Conservation (phyloP, 2,888 invertebrate genomes). For the Volucella bombylans region DNA sequence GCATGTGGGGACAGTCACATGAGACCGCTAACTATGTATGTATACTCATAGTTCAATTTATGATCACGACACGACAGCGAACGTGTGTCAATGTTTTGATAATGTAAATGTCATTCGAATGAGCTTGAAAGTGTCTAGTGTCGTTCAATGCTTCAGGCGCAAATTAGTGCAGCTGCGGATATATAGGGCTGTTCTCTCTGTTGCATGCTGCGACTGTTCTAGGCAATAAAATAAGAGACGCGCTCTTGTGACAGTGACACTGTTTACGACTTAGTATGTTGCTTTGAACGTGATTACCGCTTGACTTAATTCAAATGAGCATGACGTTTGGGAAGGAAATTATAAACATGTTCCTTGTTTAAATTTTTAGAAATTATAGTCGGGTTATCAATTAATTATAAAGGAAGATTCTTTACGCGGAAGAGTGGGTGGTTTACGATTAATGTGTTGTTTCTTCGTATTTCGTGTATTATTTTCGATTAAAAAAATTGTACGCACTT, state of each 20-base stretch:
- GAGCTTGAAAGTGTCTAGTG: constrained; percentile 31
- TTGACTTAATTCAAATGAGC: constrained; percentile 18
- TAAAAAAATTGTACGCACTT: no score
- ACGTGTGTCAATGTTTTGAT: constrained; percentile 55
- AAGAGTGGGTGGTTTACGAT: no score
- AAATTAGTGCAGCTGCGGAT: constrained; percentile 11
- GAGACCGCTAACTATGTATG: constrained; percentile 14
- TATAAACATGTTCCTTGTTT: no score
- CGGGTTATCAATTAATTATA: no score
- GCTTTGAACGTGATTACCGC: constrained; percentile 29
- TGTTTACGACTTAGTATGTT: constrained; percentile 19
- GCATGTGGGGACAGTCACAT: constrained; percentile 34
- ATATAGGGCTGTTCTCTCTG: constrained; percentile 9
- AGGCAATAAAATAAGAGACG: constrained; percentile 44
- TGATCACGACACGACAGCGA: constrained; percentile 22
- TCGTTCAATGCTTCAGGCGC: constrained; percentile 26
- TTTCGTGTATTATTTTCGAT: no score
- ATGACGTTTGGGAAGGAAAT: background rate
- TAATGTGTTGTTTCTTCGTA: no score
- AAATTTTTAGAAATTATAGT: no score
- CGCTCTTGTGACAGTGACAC: constrained; percentile 61
- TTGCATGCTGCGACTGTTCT: constrained; percentile 17
- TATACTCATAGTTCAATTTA: constrained; percentile 41
- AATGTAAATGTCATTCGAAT: constrained; percentile 40
- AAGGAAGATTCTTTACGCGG: no score